Evolutionary conservation across 2,797 vertebrate species (phyloP).

Genomic region (Paramormyrops hopkinsi): DNA sequence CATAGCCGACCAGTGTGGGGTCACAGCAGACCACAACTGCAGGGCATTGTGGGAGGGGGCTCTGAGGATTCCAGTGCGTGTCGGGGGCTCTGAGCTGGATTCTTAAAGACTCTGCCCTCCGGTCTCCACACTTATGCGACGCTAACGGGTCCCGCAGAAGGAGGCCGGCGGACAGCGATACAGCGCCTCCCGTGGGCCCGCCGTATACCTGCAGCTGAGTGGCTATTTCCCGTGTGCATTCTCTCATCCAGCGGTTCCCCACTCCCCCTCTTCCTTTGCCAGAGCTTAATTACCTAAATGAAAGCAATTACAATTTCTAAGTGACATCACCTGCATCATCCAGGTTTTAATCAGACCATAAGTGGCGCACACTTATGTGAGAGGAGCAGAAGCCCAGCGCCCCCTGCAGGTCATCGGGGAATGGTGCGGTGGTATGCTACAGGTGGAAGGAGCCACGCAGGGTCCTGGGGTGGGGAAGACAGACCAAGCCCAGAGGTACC

Average conservation of each 20-base stretch:
- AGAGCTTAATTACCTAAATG: conserved; percentile 72
- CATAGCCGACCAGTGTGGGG: not conserved
- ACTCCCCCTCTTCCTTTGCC: conserved; percentile 39
- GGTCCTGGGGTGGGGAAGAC: not conserved
- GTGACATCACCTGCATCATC: conserved; percentile 60
- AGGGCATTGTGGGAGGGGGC: conserved; percentile 11
- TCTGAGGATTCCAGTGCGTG: conserved; percentile 4
- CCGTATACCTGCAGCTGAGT: not conserved
- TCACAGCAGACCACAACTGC: not conserved
- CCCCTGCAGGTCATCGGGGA: not conserved
- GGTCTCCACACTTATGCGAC: not conserved
- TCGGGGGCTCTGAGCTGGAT: conserved; percentile 41
- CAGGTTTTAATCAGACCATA: conserved; percentile 5
- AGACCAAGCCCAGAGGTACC: not conserved
- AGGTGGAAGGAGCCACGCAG: not conserved
- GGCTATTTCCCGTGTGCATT: not conserved
- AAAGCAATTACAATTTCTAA: conserved; percentile 64
- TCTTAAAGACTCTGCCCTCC: conserved; percentile 30
- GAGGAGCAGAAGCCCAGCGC: not conserved
- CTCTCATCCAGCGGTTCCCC: not conserved
- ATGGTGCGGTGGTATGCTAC: not conserved
- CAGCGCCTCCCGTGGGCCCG: no score
- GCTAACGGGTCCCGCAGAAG: not conserved
- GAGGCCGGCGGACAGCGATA: not conserved
- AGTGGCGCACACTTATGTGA: not conserved